phyloP scores from a whole-genome alignment of 2,113 vertebrate species.

The Tachysurus vachellii region DNA sequence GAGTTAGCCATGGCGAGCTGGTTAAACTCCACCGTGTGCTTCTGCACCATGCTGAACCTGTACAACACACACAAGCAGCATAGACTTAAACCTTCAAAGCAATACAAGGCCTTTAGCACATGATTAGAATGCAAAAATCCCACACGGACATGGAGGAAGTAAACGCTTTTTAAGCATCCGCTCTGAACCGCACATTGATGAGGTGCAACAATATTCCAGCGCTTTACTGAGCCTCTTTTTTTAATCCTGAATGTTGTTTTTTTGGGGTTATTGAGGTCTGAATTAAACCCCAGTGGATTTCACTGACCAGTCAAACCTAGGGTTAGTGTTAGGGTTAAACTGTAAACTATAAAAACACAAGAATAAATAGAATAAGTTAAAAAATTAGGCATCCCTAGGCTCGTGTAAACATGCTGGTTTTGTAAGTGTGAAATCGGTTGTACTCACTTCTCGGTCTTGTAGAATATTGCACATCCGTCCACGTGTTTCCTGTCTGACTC shows the following conservation, averaged over 20 bases:
- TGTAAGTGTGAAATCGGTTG: not conserved
- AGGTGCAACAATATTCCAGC: not conserved
- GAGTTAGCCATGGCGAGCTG: constrained; percentile 99
- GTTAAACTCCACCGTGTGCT: constrained; percentile 98
- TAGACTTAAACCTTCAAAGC: not conserved
- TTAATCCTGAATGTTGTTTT: not conserved
- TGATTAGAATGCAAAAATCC: not conserved
- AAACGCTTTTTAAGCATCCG: not conserved
- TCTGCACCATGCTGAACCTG: constrained; percentile 95
- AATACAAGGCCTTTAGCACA: not conserved
- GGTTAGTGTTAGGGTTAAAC: not conserved
- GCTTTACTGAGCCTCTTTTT: not conserved
- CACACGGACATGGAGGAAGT: not conserved
- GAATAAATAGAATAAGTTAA: not conserved
- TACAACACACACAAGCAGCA: constrained; percentile 28
- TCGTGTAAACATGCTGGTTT: not conserved
- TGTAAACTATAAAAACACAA: not conserved
- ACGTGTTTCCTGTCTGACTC: constrained; percentile 97
- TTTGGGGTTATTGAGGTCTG: not conserved
- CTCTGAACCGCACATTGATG: not conserved
- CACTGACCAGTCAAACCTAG: not conserved
- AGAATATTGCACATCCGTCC: constrained; percentile 98
- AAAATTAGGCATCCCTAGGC: not conserved
- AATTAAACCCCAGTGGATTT: not conserved
- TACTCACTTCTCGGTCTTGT: constrained; percentile 91